Base-by-base conservation (phyloP, 2,797 vertebrate genomes). In the Brotula barbata region DNA sequence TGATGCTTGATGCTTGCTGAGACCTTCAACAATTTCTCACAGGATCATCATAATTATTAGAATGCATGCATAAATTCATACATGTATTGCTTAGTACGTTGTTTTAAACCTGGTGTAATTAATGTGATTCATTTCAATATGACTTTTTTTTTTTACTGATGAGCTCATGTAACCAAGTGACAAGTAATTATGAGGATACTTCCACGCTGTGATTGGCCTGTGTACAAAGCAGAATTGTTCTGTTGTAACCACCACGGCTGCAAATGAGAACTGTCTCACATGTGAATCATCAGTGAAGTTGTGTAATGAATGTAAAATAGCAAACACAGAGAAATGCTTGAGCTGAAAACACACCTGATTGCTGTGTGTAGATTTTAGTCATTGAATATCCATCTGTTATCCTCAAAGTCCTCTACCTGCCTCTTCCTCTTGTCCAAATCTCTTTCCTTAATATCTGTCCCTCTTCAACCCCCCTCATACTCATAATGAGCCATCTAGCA, bases 311-410 rank as follows among this genome's bases (percentile, higher is more conserved):
- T 69, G 25, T 33, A 10, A 2, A 33, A 33, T 28, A 28, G 25
- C 25, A 28, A n/a, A n/a, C n/a, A n/a, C n/a, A n/a, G n/a, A 9
- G 31, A 11, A 70, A 56, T 62, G 57, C 62, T 20, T 64, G 37
- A 65, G 58, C 46, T 46, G 59, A 63, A 41, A 42, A 58, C 65
- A 75, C 78, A 74, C 60, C 10, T 10, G 68, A 71, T 80, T 21
- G 36, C 41, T 60, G 59, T 40, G 31, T 73, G 52, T 49, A 56
- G 74, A 65, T 57, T 57, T 7, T 25, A 48, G n/a, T 63, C 71
- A 83, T 71, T 80, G 77, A 84, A 85, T 82, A 78, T 66, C 71
- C 71, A 61, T 78, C 70, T 28, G 22, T 44, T 45, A 25, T 73
- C 64, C 68, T 33, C 20, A 56, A 66, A 70, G 52, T 74, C 53